These are phyloP conservation scores for Fulmarus glacialis DNA, from an alignment of 2,113 vertebrate genomes.

Conservation along the genomic window DNA sequence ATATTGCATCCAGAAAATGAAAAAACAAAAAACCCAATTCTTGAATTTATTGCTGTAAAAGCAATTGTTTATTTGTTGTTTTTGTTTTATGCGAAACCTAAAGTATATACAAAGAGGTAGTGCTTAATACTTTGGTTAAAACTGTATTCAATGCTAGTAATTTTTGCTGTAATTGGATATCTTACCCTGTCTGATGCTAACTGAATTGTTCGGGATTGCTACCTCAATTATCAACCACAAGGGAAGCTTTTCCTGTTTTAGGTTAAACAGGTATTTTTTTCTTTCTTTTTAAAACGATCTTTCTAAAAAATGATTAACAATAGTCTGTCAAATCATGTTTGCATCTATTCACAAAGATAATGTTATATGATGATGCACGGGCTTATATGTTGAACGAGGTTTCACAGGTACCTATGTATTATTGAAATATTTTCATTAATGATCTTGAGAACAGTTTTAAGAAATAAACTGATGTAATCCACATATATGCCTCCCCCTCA, in stretches of 20 bases:
- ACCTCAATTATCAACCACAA: neutral
- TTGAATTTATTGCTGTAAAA: neutral
- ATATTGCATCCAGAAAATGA: neutral
- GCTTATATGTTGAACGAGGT: neutral
- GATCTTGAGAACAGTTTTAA: neutral
- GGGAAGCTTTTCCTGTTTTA: neutral
- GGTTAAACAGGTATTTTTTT: neutral
- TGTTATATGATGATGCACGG: accelerated
- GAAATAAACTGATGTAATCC: neutral
- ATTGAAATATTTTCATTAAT: neutral
- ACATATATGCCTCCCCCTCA: accelerated
- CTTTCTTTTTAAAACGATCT: neutral
- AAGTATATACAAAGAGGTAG: neutral
- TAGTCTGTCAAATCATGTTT: neutral
- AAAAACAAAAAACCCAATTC: neutral
- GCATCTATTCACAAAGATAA: neutral
- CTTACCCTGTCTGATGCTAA: neutral
- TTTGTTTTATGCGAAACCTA: neutral
- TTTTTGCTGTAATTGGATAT: neutral
- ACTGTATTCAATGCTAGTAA: neutral
- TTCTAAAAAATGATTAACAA: neutral
- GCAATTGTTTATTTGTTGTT: neutral
- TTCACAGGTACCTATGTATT: neutral
- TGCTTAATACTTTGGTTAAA: neutral
- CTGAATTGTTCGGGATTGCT: neutral